Conservation (phyloP, 1,140 invertebrate species). For the Drosophila nannoptera region DNA sequence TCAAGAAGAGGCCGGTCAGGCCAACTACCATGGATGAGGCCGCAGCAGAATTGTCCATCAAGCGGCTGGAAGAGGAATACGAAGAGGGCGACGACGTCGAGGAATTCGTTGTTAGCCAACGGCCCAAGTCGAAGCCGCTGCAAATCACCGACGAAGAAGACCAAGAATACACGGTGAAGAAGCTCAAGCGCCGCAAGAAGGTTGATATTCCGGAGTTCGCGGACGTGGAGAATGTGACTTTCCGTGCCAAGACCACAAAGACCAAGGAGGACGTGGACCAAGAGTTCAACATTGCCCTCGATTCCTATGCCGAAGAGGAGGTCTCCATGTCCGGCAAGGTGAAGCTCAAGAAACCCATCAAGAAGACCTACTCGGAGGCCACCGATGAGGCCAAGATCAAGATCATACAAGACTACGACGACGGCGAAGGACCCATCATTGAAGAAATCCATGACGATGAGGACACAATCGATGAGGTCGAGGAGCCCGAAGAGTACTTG, state of each 20-base stretch:
- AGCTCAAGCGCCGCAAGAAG: slow-evolving; percentile 83
- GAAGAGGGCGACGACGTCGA: slow-evolving; percentile 79
- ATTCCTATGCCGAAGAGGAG: slow-evolving; percentile 91
- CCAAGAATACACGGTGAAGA: slow-evolving; percentile 87
- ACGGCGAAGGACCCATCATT: slow-evolving; percentile 83
- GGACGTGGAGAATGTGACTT: slow-evolving; percentile 87
- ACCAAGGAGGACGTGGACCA: slow-evolving; percentile 91
- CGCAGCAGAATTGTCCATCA: slow-evolving; percentile 74
- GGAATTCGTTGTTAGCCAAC: slow-evolving; percentile 74
- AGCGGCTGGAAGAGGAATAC: slow-evolving; percentile 77
- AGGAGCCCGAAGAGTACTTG: slow-evolving; percentile 81
- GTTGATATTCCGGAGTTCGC: slow-evolving; percentile 84
- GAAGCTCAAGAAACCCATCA: slow-evolving; percentile 85
- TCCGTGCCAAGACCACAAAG: slow-evolving; percentile 85
- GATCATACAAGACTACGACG: slow-evolving; percentile 85
- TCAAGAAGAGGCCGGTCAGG: slow-evolving; percentile 74
- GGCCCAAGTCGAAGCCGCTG: slow-evolving; percentile 63
- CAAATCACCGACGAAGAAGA: slow-evolving; percentile 84
- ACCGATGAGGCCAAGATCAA: slow-evolving; percentile 85
- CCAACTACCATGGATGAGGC: slow-evolving; percentile 64
- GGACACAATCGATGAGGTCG: slow-evolving; percentile 83
- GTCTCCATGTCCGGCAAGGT: slow-evolving; percentile 91
- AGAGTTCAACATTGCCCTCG: slow-evolving; percentile 90
- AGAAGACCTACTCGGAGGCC: slow-evolving; percentile 86
- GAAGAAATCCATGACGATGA: slow-evolving; percentile 86